A percentile compares a stretch with the other conserved stretches of the same genome.
Conservation (phyloP, 2,888 invertebrate genomes). For the Esperia sulphurella region DNA sequence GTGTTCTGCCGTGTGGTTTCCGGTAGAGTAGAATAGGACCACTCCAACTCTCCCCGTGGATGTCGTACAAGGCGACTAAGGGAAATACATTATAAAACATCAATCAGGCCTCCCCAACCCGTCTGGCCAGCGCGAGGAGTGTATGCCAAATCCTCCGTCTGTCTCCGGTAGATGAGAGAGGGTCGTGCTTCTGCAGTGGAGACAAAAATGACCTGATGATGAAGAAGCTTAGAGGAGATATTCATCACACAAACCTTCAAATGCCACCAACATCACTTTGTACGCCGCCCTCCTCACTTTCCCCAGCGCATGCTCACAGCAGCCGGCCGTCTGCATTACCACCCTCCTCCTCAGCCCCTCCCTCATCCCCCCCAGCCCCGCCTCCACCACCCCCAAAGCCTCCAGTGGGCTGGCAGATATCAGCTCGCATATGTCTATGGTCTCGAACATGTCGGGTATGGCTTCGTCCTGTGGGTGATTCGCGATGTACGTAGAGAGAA, state of each 20-base stretch:
- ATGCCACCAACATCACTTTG: conserved; percentile 28
- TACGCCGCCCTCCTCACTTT: conserved; percentile 25
- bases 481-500: conserved; percentile 34
- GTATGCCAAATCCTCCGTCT: no score
- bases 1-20: no score
- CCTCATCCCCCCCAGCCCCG: conserved; percentile 24
- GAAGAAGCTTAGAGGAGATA: no score
- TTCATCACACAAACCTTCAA: conserved; percentile 34
- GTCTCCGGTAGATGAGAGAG: no score
- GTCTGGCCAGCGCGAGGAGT: no score
- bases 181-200: no score
- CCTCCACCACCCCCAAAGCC: conserved; percentile 23
- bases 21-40: no score
- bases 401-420: conserved; percentile 8
- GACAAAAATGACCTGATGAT: no score
- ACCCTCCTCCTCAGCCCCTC: conserved; percentile 17
- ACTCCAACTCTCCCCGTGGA: no score
- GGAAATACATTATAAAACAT: no score
- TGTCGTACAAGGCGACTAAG: no score
- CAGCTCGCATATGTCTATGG: conserved; percentile 19
- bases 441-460: conserved; percentile 24
- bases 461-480: conserved; percentile 10
- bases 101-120: no score
- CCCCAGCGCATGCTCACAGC: conserved; percentile 10
- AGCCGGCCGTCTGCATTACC: conserved; percentile 14